These are phyloP conservation scores for Peromyscus maniculatus DNA, from an alignment of 2,113 vertebrate genomes.

Conservation along the genomic window DNA sequence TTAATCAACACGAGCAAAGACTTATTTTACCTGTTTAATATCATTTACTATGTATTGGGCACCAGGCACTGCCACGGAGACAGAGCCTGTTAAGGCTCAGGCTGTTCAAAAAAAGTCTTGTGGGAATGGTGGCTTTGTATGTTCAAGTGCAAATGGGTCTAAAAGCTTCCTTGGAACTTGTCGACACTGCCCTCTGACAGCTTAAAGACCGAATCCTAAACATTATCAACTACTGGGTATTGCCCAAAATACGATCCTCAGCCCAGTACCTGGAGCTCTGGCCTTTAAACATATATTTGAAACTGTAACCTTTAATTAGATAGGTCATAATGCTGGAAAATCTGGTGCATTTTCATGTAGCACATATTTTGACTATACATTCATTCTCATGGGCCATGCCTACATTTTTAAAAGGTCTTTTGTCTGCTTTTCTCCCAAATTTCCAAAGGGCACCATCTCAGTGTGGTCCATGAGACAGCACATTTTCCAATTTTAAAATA, in stretches of 20 bases:
- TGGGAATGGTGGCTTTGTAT: slow-evolving; percentile 5
- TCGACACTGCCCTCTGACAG: slow-evolving; percentile 69
- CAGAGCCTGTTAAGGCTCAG: background rate
- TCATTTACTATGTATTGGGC: slow-evolving; percentile 26
- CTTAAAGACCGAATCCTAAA: slow-evolving; percentile 65
- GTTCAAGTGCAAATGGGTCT: slow-evolving; percentile 73
- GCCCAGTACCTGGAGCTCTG: background rate
- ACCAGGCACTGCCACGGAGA: slow-evolving; percentile 36
- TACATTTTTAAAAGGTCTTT: slow-evolving; percentile 36
- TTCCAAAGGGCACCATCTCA: slow-evolving; percentile 60
- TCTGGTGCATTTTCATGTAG: slow-evolving; percentile 27
- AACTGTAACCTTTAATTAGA: slow-evolving; percentile 20
- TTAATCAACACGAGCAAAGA: slow-evolving; percentile 4
- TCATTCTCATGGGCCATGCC: background rate
- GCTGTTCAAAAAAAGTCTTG: slow-evolving; percentile 63
- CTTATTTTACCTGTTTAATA: background rate
- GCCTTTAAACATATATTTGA: slow-evolving; percentile 62
- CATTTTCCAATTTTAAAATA: slow-evolving; percentile 75
- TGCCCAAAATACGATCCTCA: slow-evolving; percentile 33
- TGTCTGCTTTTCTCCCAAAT: slow-evolving; percentile 50
- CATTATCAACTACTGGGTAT: slow-evolving; percentile 59
- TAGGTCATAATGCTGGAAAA: background rate
- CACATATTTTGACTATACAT: background rate
- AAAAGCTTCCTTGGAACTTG: slow-evolving; percentile 76
- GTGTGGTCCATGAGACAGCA: slow-evolving; percentile 9